Evolutionary conservation across 1,140 invertebrate genomes (phyloP).

Genomic region (Trichogramma pretiosum): DNA sequence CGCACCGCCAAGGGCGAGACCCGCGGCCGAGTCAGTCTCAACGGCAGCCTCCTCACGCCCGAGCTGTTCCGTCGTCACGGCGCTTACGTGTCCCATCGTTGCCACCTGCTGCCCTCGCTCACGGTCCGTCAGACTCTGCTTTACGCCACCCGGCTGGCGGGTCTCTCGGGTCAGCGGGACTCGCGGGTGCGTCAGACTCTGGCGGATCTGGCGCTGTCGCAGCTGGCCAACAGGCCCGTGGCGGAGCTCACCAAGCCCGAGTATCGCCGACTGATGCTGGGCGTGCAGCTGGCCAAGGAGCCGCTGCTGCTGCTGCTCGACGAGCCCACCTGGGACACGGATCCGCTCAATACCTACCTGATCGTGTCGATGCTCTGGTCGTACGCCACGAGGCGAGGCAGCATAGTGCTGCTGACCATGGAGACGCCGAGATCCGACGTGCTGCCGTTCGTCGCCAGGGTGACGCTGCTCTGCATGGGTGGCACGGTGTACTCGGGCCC

Average conservation of each 20-base stretch:
- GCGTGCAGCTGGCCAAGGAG: conserved; percentile 80
- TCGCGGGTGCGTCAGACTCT: conserved; percentile 65
- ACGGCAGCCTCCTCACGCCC: conserved; percentile 70
- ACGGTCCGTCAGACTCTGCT: conserved; percentile 77
- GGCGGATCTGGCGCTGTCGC: conserved; percentile 79
- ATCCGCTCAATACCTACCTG: conserved; percentile 85
- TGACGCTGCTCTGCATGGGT: conserved; percentile 72
- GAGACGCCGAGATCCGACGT: conserved; percentile 90
- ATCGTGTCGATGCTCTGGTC: conserved; percentile 87
- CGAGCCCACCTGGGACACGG: conserved; percentile 83
- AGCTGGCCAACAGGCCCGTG: conserved; percentile 73
- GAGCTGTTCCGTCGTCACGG: conserved; percentile 76
- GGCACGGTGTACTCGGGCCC: conserved; percentile 86
- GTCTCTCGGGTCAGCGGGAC: conserved; percentile 36
- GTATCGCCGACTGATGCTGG: conserved; percentile 74
- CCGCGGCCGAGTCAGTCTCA: conserved; percentile 76
- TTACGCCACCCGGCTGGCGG: conserved; percentile 57
- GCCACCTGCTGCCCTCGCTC: conserved; percentile 71
- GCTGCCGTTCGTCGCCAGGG: conserved; percentile 80
- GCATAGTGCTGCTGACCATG: conserved; percentile 81
- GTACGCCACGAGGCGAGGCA: conserved; percentile 81
- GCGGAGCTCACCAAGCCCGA: conserved; percentile 74
- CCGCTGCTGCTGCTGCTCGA: conserved; percentile 75
- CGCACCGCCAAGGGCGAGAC: conserved; percentile 56
- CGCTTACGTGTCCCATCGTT: conserved; percentile 75